Conservation (phyloP, 2,113 vertebrate species). For the Andinoacara biseriatus region DNA sequence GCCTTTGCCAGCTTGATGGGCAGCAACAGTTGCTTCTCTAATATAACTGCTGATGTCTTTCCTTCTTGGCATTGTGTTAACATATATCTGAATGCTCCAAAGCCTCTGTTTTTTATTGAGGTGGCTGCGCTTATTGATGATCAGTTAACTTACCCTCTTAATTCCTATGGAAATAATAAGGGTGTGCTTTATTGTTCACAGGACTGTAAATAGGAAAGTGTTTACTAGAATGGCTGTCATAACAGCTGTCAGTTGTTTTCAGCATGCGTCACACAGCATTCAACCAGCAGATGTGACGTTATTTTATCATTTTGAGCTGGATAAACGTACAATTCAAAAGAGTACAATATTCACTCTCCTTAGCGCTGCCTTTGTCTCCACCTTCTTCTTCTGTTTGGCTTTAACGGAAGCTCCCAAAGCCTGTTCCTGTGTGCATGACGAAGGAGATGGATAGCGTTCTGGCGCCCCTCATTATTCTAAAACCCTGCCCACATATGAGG, state of each 20-base stretch:
- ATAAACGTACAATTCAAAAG: neutral
- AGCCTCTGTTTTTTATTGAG: neutral
- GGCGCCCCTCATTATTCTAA: neutral
- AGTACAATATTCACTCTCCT: neutral
- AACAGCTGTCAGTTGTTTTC: neutral
- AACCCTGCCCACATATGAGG: neutral
- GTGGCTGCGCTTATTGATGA: neutral
- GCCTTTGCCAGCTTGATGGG: no score
- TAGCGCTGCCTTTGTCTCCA: neutral
- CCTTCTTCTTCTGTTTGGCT: neutral
- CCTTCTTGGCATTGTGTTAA: neutral
- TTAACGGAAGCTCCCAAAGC: no score
- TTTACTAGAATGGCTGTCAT: neutral
- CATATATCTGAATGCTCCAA: neutral
- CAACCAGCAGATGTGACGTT: neutral
- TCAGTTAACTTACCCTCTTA: neutral
- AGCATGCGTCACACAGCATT: neutral
- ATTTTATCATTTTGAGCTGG: conserved; percentile 1
- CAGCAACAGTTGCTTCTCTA: no score
- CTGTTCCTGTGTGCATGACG: neutral
- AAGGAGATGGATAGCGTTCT: neutral
- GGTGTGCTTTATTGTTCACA: neutral
- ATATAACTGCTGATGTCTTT: neutral
- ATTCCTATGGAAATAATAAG: neutral
- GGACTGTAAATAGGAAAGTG: neutral